Base-by-base conservation (phyloP, 2,888 invertebrate species). In the Cephus sareptanus region DNA sequence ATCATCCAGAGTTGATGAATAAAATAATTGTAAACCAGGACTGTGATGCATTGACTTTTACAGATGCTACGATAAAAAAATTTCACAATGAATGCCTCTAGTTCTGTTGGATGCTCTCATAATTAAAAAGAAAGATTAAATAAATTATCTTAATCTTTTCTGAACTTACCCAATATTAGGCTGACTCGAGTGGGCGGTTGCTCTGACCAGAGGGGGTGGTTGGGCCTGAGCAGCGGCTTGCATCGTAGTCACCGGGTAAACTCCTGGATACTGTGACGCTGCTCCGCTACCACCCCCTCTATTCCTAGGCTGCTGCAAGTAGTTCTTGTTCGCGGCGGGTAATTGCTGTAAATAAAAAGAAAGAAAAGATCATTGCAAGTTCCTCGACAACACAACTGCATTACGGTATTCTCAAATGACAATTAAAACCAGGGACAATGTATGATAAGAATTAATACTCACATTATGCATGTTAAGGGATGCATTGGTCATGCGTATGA, bases 151-250 rank as follows among this genome's bases (percentile, higher is more conserved):
- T 76, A 37, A 85, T 83, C 80, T 77, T 76, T 23, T 56, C 56
- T 71, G 75, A 70, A 85, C 90, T 91, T 87, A 92, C 92, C 92
- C 91, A 88, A 93, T 89, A 83, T 90, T 90, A 79, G 92, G 90
- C 87, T 91, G 90, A 86, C 89, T 91, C 84, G 91, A 88, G 83
- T 91, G 90, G 83, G 91, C 91, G 69, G 93, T 92, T 75, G 93
- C 92, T 90, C 93, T 91, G 82, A 94, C 92, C 83, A 94, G 91
- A 83, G 94, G 93, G 84, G 93, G 93, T 78, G 92, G 92, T 86
- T 90, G 91, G 79, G 90, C 89, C 79, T 90, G 88, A 83, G 87
- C 89, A 81, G 89, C 87, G 84, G 88, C 85, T 85, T 89, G 92
- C 86, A 90, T 91, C 12, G 89, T 89, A 78, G 91, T 90, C 78